Conservation (phyloP, 2,113 vertebrate genomes). For the Toxotes chatareus region DNA sequence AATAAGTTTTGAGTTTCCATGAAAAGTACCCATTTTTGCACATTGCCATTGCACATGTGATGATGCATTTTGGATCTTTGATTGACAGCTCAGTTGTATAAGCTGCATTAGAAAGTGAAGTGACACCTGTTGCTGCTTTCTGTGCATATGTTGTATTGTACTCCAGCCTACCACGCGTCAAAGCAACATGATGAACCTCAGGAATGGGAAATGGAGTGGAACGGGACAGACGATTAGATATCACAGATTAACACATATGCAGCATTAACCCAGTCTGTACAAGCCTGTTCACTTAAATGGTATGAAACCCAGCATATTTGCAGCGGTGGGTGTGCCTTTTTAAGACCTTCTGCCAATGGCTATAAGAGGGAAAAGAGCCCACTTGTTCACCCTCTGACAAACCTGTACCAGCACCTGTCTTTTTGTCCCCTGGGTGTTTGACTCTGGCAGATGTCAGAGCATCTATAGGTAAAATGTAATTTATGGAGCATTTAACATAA, state of each 20-base stretch:
- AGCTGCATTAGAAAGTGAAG: no score
- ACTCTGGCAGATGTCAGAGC: conserved; percentile 52
- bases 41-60: not conserved
- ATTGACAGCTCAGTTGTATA: not conserved
- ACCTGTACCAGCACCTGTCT: conserved; percentile 54
- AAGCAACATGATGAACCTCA: not conserved
- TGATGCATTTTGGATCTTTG: not conserved
- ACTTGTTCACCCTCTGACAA: conserved; percentile 32
- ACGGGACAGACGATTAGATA: not conserved
- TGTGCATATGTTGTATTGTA: not conserved
- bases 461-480: conserved; percentile 53
- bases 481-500: conserved; percentile 22
- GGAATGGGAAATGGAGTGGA: not conserved
- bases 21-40: not conserved
- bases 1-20: not conserved
- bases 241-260: not conserved
- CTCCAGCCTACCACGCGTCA: not conserved
- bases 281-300: not conserved
- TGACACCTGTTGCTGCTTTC: not conserved
- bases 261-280: conserved; percentile 11
- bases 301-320: not conserved
- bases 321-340: not conserved
- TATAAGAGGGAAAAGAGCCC: conserved; percentile 15
- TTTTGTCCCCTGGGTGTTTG: conserved; percentile 61
- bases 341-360: conserved; percentile 28